Percentiles rank a stretch among this genome's conserved stretches.
These are phyloP conservation scores for Lamellibrachia satsuma DNA, from an alignment of 2,888 invertebrate genomes.

Conservation along the genomic window DNA sequence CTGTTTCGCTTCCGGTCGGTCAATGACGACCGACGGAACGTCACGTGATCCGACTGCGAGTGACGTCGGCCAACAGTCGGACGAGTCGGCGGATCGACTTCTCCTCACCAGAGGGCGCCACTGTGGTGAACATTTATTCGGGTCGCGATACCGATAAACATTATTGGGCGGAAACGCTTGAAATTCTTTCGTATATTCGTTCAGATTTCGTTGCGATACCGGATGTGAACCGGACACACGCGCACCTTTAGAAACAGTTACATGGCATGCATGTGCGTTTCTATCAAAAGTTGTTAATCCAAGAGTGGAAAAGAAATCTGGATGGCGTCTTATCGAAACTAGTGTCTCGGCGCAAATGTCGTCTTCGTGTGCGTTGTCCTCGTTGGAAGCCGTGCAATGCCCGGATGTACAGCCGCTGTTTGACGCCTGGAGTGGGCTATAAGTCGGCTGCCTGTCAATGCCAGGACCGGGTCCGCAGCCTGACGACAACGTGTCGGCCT, in stretches of 20 bases:
- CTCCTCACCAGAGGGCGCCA: neutral
- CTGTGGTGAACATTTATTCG: neutral
- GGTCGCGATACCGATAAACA: conserved; percentile 3
- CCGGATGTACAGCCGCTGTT: neutral
- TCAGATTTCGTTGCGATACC: neutral
- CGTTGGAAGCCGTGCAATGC: neutral
- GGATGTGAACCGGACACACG: neutral
- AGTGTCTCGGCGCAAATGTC: neutral
- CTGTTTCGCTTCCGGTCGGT: neutral
- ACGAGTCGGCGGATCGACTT: neutral
- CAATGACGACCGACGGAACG: neutral
- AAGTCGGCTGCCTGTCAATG: neutral
- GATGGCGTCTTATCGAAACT: neutral
- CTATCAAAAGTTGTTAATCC: neutral
- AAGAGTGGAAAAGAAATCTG: neutral
- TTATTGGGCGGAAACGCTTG: neutral
- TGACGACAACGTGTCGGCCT: neutral
- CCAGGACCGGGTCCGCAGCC: neutral
- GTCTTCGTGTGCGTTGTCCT: conserved; percentile 1
- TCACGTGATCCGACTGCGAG: neutral
- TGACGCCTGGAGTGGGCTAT: neutral
- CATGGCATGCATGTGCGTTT: neutral
- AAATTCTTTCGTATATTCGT: neutral
- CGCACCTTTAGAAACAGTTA: neutral
- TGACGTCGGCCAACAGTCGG: neutral